Base-by-base conservation (phyloP, 2,797 vertebrate genomes). In the Pelochelys cantorii region DNA sequence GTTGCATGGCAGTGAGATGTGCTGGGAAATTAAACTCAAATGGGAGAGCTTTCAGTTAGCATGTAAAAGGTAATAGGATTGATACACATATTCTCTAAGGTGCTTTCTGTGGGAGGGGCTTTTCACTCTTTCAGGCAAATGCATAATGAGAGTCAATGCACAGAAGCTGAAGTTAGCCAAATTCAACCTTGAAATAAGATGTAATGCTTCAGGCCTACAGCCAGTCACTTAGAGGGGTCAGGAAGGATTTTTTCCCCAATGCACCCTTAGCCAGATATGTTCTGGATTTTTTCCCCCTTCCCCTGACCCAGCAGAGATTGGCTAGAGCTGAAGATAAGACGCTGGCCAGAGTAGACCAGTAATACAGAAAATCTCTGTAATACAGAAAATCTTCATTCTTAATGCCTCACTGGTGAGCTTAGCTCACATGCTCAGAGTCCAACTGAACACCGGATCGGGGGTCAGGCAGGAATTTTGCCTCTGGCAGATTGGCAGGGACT, bases 11-110 rank as follows among this genome's bases (percentile, higher is more conserved):
- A 75, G 23, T 48, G 71, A 75, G 37, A 87, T 91, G 90, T 88
- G 79, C 81, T 34, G 48, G 59, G 55, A 59, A 86, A 92, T 96
- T 90, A 85, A 68, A 20, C 37, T 42, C 37, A 75, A 25, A 75
- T 48, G 37, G 23, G 11, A 25, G 37, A 75, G 37, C 37, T 37
- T 11, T 75, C 71, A 65, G 11, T 65, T 31, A 65, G 60, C 29
- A 65, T n/a, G 60, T 31, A 54, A n/a, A 14, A 31, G 31, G 8
- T 68, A 14, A n/a, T 7, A 68, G 29, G 29, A 68, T n/a, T 15
- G 62, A 31, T 31, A 13, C 62, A 7, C 15, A 17, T 29, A 68
- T 31, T 68, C 17, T 68, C 29, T 31, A 68, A 65, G 60, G 60
- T n/a, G 56, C 56, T 59, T 59, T 25, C 25, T 59, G 23, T 59